phyloP scores from a whole-genome alignment of 2,797 vertebrate species.

The Rhincodon typus region DNA sequence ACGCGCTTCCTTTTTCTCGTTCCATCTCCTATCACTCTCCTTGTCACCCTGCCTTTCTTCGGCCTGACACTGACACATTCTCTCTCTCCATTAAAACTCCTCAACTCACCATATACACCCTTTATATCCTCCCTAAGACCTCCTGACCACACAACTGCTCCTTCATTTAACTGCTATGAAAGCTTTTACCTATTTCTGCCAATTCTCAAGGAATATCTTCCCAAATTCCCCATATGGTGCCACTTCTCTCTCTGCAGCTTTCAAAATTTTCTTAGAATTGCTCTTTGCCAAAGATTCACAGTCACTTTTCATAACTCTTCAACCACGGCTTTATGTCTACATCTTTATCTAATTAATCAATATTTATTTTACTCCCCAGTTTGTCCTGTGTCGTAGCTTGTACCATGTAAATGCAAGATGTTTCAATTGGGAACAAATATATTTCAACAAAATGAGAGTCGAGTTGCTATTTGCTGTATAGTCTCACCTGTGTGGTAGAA shows the following conservation, averaged over 20 bases:
- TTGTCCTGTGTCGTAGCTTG: background rate
- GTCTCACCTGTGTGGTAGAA: conserved; percentile 96
- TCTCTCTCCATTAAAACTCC: background rate
- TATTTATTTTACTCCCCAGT: background rate
- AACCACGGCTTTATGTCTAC: background rate
- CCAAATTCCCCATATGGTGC: background rate
- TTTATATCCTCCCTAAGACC: background rate
- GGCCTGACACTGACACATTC: background rate
- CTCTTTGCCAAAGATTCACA: background rate
- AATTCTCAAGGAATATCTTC: background rate
- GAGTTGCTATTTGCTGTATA: conserved; percentile 8
- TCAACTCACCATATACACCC: background rate
- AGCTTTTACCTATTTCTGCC: background rate
- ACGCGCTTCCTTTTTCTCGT: background rate
- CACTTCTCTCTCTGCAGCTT: background rate
- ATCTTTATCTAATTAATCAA: background rate
- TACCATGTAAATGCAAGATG: background rate
- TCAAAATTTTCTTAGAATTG: background rate
- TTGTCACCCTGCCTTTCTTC: background rate
- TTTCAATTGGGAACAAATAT: background rate
- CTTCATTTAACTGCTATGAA: background rate
- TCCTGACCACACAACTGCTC: background rate
- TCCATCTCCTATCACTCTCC: background rate
- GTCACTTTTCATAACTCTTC: background rate
- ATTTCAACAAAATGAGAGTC: background rate